phyloP scores from a whole-genome alignment of 2,797 vertebrate species.

The Balearica regulorum region DNA sequence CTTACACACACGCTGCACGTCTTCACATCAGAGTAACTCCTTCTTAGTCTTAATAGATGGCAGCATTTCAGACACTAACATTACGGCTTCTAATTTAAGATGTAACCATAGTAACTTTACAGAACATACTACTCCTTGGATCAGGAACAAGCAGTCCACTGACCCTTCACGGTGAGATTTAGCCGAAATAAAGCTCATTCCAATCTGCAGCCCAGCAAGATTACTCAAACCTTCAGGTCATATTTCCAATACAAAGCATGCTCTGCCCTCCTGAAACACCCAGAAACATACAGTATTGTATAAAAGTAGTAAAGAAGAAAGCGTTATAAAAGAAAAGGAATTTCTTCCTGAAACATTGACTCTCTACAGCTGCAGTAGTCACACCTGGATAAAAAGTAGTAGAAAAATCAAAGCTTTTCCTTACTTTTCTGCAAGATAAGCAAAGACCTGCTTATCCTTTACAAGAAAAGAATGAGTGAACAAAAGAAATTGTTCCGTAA shows the following conservation, averaged over 20 bases:
- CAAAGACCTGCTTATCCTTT: not conserved
- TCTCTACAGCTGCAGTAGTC: not conserved
- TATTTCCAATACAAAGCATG: not conserved
- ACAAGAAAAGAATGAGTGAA: not conserved
- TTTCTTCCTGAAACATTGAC: not conserved
- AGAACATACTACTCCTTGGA: slow-evolving; percentile 17
- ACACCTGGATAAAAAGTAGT: not conserved
- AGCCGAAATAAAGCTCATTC: not conserved
- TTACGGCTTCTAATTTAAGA: slow-evolving; percentile 22
- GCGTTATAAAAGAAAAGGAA: not conserved
- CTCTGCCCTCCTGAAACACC: not conserved
- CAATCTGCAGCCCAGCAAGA: not conserved
- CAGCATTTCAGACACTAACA: slow-evolving; percentile 31
- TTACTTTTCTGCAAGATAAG: not conserved
- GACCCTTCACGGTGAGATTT: not conserved
- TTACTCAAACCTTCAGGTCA: not conserved
- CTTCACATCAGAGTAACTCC: not conserved
- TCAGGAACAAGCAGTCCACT: slow-evolving; percentile 25
- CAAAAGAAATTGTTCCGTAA: not conserved
- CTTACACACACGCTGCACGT: not conserved
- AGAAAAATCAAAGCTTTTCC: not conserved
- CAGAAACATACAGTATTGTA: not conserved
- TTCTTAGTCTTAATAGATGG: not conserved
- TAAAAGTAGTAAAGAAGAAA: not conserved
- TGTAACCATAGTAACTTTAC: slow-evolving; percentile 52